These are phyloP conservation scores for Platorchestia sp. DNA, from an alignment of 1,140 invertebrate species.

Conservation along the genomic window DNA sequence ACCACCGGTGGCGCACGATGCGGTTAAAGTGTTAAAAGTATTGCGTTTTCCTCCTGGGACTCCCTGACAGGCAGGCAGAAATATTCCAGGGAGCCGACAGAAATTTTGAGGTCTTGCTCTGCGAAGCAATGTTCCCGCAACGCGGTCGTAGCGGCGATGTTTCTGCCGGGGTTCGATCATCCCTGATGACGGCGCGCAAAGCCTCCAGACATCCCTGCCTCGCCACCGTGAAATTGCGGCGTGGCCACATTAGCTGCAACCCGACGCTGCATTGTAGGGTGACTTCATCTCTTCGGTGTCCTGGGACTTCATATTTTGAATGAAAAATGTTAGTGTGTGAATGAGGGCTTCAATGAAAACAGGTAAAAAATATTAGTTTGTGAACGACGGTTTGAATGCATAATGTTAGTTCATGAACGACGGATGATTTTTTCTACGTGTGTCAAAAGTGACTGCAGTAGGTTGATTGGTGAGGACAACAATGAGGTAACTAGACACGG, in stretches of 20 bases:
- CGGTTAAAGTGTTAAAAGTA: too few species aligned
- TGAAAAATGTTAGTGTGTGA: not conserved
- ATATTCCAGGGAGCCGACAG: not conserved
- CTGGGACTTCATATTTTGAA: not conserved
- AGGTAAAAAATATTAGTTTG: not conserved
- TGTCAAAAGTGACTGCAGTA: not conserved
- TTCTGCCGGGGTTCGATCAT: not conserved
- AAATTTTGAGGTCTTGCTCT: not conserved
- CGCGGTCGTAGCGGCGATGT: not conserved
- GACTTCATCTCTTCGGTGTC: not conserved
- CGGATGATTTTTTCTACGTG: not conserved
- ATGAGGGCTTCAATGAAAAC: too few species aligned
- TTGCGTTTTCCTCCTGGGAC: too few species aligned
- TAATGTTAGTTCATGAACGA: not conserved
- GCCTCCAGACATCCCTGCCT: slow-evolving; percentile 1
- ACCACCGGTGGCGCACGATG: too few species aligned
- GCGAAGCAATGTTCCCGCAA: not conserved
- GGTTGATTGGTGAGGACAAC: too few species aligned
- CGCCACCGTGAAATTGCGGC: slow-evolving; percentile 27
- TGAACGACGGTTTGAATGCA: not conserved
- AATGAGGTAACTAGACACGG: too few species aligned
- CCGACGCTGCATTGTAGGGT: not conserved
- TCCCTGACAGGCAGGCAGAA: not conserved
- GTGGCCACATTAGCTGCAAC: not conserved
- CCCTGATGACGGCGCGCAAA: not conserved